These are phyloP conservation scores for Cryptomyrus ogoouensis DNA, from an alignment of 2,113 vertebrate species.

Conservation along the genomic window DNA sequence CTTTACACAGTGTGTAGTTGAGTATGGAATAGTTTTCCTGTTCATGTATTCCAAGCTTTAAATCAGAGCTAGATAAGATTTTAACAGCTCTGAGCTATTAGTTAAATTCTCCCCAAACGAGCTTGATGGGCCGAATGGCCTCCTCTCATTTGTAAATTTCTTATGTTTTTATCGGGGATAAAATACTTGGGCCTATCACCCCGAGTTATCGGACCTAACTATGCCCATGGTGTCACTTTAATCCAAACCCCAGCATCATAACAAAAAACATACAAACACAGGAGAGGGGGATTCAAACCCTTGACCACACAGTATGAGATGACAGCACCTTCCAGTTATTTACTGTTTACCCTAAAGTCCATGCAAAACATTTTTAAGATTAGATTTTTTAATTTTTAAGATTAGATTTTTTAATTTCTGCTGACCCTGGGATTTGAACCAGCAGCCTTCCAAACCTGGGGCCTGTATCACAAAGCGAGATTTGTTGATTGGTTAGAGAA, in stretches of 20 bases:
- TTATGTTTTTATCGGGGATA: no score
- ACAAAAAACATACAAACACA: not conserved
- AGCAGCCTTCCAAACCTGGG: not conserved
- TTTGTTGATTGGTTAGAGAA: not conserved
- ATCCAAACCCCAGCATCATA: not conserved
- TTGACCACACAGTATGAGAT: not conserved
- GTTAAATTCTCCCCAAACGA: no score
- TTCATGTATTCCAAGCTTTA: no score
- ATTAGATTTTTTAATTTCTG: not conserved
- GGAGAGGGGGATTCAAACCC: not conserved
- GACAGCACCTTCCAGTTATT: not conserved
- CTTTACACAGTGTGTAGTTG: no score
- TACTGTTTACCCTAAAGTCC: not conserved
- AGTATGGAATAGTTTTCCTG: no score
- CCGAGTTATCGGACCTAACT: no score
- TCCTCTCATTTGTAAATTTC: no score
- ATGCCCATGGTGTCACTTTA: not conserved
- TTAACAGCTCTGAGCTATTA: no score
- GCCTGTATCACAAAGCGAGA: not conserved
- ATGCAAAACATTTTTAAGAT: not conserved
- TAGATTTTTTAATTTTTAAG: not conserved
- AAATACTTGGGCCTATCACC: no score
- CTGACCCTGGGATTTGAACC: not conserved
- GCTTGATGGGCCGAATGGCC: no score
- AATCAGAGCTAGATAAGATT: no score